Evolutionary conservation across 2,888 invertebrate genomes (phyloP), one percentile per base, ranked within the genome.

Genomic region (Diaperis boleti): DNA sequence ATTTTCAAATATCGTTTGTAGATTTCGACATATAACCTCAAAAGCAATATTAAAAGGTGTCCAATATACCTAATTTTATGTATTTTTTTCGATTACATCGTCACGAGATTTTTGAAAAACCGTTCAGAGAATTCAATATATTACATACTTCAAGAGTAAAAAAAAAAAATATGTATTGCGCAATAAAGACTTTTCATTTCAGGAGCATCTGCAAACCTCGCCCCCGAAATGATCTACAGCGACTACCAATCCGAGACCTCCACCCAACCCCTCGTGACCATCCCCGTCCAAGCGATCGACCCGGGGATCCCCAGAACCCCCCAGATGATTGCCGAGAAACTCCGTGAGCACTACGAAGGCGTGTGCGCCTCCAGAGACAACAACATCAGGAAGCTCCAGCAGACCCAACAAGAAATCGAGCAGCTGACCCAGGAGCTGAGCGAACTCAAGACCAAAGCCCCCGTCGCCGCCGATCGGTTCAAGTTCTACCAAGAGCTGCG

Each of bases 401-500:
- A 80, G 39, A 83, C 86, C 1, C 76, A 76, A 11, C 72, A 74
- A 1, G 84, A 85, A 49, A 76, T 85, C 13, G 66, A 74, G 31
- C 67, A 73, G 59, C 69, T 77, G 3, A 71, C 74, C 4, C 69
- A 72, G 69, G 86, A 87, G 70, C 74, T 85, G 67, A 85, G 88
- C 44, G 87, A 89, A 67, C 81, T 83, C 55, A 85, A 86, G 72
- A 76, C 80, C 42, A 85, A 86, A 67, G 86, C 85, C 55, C 89
- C 89, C 11, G 80, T 82, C 63, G 87, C 95, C 55, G 94, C 94
- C 70, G 89, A 90, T 59, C 91, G 92, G 71, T 98, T 95, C 86
- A 85, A 89, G 76, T 93, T 96, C 84, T 98, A 96, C 86, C 98
- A 98, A 86, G 94, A 96, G 84, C 89, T 95, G 77, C 89, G 77